A percentile compares a stretch with the other conserved stretches of the same genome.
Evolutionary conservation across 2,797 vertebrate genomes (phyloP).

Genomic region (Taenioides sp.): DNA sequence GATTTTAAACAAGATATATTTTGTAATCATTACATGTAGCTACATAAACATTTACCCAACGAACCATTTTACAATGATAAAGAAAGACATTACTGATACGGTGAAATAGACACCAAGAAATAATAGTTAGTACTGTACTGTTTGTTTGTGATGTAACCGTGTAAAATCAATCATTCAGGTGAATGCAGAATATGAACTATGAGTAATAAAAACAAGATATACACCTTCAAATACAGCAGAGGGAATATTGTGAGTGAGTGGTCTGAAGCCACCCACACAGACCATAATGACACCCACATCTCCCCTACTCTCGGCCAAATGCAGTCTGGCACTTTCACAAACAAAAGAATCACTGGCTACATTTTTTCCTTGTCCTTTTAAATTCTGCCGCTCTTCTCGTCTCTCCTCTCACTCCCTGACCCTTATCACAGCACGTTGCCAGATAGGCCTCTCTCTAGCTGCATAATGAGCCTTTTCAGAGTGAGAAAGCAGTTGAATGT

Average conservation of each 20-base stretch:
- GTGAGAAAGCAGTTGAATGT: constrained; percentile 74
- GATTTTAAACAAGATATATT: neutral
- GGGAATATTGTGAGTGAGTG: constrained; percentile 20
- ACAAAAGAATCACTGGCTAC: constrained; percentile 35
- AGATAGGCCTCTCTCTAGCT: constrained; percentile 57
- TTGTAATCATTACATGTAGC: too few relatives aligned
- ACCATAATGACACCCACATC: constrained; percentile 23
- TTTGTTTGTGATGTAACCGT: constrained; percentile 17
- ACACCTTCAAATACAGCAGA: constrained; percentile 8
- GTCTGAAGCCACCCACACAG: constrained; percentile 27
- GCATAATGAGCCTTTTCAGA: constrained; percentile 79
- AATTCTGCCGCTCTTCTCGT: constrained; percentile 19
- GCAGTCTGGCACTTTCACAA: constrained; percentile 26
- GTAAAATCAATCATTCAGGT: constrained; percentile 5
- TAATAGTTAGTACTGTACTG: neutral
- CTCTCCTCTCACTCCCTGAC: constrained; percentile 34
- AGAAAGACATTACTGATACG: neutral
- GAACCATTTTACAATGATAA: neutral
- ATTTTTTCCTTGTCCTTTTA: constrained; percentile 24
- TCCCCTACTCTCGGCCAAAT: constrained; percentile 18
- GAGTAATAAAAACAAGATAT: constrained; percentile 32
- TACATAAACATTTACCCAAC: neutral
- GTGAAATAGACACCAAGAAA: neutral
- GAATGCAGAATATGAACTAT: constrained; percentile 38
- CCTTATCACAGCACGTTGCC: constrained; percentile 60